Evolutionary conservation across 2,888 invertebrate species (phyloP).

Genomic region (Sabatieria punctata): DNA sequence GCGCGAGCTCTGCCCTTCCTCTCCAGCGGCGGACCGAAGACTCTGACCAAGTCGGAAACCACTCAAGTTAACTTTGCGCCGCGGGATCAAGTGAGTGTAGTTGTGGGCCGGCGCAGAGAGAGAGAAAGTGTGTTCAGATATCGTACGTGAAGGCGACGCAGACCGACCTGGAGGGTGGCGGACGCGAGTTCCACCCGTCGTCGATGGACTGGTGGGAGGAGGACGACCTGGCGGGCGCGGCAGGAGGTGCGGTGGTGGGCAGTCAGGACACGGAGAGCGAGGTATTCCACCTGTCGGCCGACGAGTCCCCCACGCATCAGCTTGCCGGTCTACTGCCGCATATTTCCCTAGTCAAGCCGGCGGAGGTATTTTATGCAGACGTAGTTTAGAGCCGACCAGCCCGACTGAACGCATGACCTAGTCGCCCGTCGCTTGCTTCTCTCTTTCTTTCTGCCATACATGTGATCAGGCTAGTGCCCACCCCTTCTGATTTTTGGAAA

Average conservation of each 20-base stretch:
- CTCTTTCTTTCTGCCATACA: too few species aligned
- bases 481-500: too few species aligned
- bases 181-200: conserved; percentile 10
- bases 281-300: conserved; percentile 11
- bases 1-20: too few species aligned
- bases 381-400: too few species aligned
- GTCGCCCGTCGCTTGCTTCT: too few species aligned
- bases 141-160: conserved; percentile 27
- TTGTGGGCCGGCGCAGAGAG: too few species aligned
- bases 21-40: too few species aligned
- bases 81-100: conserved; percentile 4
- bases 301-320: conserved; percentile 20
- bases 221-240: background rate
- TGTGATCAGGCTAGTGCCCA: too few species aligned
- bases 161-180: conserved; percentile 23
- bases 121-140: conserved; percentile 18
- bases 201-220: conserved; percentile 22
- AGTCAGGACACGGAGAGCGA: conserved; percentile 1
- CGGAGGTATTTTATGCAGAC: conserved; percentile 35
- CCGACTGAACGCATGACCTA: too few species aligned
- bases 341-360: conserved; percentile 83
- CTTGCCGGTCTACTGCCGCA: conserved; percentile 49
- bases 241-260: background rate
- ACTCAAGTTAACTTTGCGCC: conserved; percentile 9
- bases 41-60: conserved; percentile 5